Percentiles rank a stretch among this genome's conserved stretches.
Conservation (phyloP, 2,888 invertebrate genomes). For the Leucozona laternaria region DNA sequence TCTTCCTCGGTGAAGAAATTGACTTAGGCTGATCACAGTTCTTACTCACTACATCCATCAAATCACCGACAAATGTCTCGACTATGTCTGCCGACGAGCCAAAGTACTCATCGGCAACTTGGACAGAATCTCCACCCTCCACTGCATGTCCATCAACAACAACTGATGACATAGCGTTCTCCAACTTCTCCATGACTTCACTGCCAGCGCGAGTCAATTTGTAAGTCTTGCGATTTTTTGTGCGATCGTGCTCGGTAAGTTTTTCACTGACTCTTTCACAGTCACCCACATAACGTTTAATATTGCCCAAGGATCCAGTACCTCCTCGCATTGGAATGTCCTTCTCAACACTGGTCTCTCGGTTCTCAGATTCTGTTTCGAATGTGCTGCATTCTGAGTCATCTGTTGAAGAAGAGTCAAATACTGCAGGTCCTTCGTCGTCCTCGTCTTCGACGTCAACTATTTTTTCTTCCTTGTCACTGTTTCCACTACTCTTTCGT, state of each 20-base stretch:
- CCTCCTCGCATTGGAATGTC: conserved; percentile 67
- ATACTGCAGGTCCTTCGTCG: conserved; percentile 77
- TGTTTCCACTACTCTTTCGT: conserved; percentile 57
- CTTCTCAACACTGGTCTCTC: conserved; percentile 82
- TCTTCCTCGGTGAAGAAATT: conserved; percentile 74
- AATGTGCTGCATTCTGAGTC: conserved; percentile 83
- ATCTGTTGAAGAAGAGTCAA: conserved; percentile 77
- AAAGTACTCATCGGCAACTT: conserved; percentile 88
- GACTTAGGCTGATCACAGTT: conserved; percentile 78
- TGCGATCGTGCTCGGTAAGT: conserved; percentile 82
- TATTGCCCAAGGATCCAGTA: conserved; percentile 77
- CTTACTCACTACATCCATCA: conserved; percentile 85
- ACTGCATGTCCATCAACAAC: conserved; percentile 73
- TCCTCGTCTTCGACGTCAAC: conserved; percentile 76
- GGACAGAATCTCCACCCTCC: conserved; percentile 84
- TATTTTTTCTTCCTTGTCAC: conserved; percentile 50
- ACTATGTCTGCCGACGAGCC: conserved; percentile 84
- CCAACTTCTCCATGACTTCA: conserved; percentile 76
- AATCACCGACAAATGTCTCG: conserved; percentile 86
- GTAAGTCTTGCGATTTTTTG: conserved; percentile 83
- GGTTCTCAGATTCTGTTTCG: conserved; percentile 82
- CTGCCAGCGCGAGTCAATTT: conserved; percentile 80
- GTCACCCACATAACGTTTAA: conserved; percentile 82
- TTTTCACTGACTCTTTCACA: conserved; percentile 82
- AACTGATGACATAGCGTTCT: conserved; percentile 74